Evolutionary conservation across 1,140 invertebrate genomes (phyloP), one percentile per base, ranked within the genome.

Genomic region (Drosophila pectinifera): DNA sequence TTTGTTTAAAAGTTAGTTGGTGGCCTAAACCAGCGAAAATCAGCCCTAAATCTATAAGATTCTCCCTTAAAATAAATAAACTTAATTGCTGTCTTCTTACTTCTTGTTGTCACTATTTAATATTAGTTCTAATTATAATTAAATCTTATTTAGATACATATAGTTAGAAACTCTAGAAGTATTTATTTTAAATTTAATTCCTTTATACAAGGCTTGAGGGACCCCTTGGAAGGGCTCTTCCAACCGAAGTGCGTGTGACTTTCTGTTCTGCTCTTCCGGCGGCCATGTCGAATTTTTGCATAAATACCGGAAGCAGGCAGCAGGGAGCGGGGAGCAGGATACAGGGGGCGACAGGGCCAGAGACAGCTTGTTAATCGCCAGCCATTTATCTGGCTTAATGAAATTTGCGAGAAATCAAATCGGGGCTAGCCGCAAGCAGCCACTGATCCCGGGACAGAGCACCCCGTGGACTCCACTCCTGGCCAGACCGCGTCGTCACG

Each of bases 321-420:
- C 31, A 38, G 41, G 16, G 38, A 4, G 3, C 41, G 14, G 48
- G 68, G 45, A 34, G 24, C 24, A 26, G 46, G 46, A 49, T 31
- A 18, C 46, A 51, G 64, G 22, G 41, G 8, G 46, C 13, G 14
- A 7, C 4, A 10, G 6, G 24, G 20, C 49, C 59, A 68, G 41
- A 56, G 67, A 69, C 64, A 72, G 65, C 68, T 61, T 79, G 69
- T 80, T 90, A 91, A 91, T 91, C 81, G 86, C 58, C 63, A 62
- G 79, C 76, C 90, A 91, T 91, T 91, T 90, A 91, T 91, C 86
- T 91, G 78, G 83, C 81, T 91, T 91, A 91, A 91, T 91, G 90
- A 91, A 91, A 91, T 91, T 91, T 86, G 80, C 85, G 51, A 77
- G 77, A 77, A 77, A 77, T 83, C 78, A 76, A 82, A 85, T 67